These are phyloP conservation scores for Lethocerus indicus DNA, from an alignment of 1,140 invertebrate species.

Conservation along the genomic window DNA sequence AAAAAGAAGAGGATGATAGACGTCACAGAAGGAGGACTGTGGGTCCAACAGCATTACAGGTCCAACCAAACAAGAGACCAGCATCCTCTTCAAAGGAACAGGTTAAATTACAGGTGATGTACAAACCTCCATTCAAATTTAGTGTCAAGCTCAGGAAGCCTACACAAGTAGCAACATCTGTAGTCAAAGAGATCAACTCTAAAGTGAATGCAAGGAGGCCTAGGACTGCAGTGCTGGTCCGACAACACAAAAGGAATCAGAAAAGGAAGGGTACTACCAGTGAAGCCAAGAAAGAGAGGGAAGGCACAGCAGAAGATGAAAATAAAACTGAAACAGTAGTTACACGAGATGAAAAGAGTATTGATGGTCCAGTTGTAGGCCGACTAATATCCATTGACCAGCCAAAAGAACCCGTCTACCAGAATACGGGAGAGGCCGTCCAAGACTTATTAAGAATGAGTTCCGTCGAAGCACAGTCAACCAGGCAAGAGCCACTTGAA, in stretches of 20 bases:
- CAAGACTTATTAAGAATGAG: conserved; percentile 18
- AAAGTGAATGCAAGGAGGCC: conserved; percentile 12
- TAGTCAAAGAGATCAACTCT: conserved; percentile 18
- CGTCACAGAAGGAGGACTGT: not conserved
- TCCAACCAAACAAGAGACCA: not conserved
- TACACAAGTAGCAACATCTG: conserved; percentile 17
- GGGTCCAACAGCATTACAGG: not conserved
- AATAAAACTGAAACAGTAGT: conserved; percentile 2
- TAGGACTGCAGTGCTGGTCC: conserved; percentile 12
- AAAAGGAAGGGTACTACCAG: conserved; percentile 8
- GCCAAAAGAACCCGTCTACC: conserved; percentile 13
- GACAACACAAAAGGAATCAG: conserved; percentile 11
- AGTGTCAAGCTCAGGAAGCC: conserved; percentile 48
- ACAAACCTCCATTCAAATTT: conserved; percentile 71
- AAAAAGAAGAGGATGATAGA: conserved; percentile 9
- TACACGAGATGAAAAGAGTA: not conserved
- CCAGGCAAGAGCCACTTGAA: conserved; percentile 12
- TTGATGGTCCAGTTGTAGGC: not conserved
- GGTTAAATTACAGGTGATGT: conserved; percentile 61
- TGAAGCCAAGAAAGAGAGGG: conserved; percentile 1
- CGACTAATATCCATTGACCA: conserved; percentile 6
- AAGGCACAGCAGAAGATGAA: not conserved
- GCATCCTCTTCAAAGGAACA: conserved; percentile 31
- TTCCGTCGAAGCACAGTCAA: conserved; percentile 17
- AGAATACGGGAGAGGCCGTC: conserved; percentile 5